These are phyloP conservation scores for Muscina levida DNA, from an alignment of 2,888 invertebrate species.

Conservation along the genomic window DNA sequence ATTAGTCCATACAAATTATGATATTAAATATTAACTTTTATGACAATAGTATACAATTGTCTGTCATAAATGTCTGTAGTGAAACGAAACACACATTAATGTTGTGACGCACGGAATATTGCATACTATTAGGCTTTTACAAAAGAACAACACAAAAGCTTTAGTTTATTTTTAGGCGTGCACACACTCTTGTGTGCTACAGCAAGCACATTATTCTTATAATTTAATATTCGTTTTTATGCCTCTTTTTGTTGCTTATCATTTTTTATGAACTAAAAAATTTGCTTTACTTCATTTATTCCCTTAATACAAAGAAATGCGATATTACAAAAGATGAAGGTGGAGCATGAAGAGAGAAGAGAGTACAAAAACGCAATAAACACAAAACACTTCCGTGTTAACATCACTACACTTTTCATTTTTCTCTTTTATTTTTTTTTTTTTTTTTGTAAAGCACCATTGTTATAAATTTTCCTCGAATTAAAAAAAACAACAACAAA, in stretches of 20 bases:
- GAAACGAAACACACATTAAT: no score
- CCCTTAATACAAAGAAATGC: no score
- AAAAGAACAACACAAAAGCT: no score
- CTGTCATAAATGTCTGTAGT: no score
- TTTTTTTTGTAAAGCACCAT: neutral
- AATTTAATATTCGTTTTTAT: conserved; percentile 25
- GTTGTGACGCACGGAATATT: no score
- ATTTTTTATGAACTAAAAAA: conserved; percentile 22
- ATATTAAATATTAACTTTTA: no score
- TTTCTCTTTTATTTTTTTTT: conserved; percentile 3
- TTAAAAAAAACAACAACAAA: neutral
- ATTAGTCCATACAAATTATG: no score
- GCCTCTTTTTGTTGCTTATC: conserved; percentile 1
- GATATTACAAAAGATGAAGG: no score
- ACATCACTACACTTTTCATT: no score
- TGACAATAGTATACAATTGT: no score
- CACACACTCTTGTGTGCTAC: neutral
- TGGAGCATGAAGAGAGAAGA: no score
- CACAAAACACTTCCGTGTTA: conserved; percentile 6
- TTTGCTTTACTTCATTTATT: neutral
- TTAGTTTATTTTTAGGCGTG: neutral
- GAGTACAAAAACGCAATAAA: neutral
- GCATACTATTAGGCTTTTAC: no score
- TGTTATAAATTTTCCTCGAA: conserved; percentile 4
- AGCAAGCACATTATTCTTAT: neutral